These are phyloP conservation scores for Ceratothoa steindachneri DNA, from an alignment of 2,888 invertebrate genomes.

Conservation along the genomic window DNA sequence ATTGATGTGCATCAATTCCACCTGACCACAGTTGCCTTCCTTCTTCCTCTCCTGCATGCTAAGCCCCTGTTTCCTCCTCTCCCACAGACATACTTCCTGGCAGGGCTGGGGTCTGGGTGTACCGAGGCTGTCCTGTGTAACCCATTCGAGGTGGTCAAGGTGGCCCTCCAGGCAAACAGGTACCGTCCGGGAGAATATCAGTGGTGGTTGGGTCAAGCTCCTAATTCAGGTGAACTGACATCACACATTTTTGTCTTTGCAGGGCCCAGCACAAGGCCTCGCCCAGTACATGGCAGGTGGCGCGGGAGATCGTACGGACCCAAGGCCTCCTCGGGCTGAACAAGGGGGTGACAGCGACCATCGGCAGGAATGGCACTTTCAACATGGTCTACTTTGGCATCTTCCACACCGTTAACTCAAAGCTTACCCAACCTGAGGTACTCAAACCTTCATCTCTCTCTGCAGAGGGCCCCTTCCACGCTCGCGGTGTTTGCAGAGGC, in stretches of 20 bases:
- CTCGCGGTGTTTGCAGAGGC: too few species aligned
- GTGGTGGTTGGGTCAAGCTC: not conserved
- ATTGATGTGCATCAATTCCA: too few species aligned
- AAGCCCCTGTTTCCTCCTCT: too few species aligned
- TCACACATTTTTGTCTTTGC: not conserved
- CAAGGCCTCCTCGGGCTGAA: conserved; percentile 73
- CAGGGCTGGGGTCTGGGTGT: conserved; percentile 81
- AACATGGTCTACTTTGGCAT: conserved; percentile 94
- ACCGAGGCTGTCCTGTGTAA: conserved; percentile 89
- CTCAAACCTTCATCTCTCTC: too few species aligned
- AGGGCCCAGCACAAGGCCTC: conserved; percentile 61
- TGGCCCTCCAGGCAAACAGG: conserved; percentile 55
- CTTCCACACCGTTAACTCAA: conserved; percentile 82
- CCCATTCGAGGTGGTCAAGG: conserved; percentile 94
- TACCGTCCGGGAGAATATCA: conserved; percentile 2
- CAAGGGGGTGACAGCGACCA: conserved; percentile 82
- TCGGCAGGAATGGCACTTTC: conserved; percentile 82
- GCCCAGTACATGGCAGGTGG: conserved; percentile 74
- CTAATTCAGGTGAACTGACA: not conserved
- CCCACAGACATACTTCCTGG: conserved; percentile 74
- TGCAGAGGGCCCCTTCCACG: too few species aligned
- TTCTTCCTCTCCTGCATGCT: too few species aligned
- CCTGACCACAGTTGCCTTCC: too few species aligned
- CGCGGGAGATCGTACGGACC: conserved; percentile 70
- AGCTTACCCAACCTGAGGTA: conserved; percentile 34